Evolutionary conservation across 2,888 invertebrate species (phyloP), one percentile per base, ranked within the genome.

Genomic region (Heliconius hortense): DNA sequence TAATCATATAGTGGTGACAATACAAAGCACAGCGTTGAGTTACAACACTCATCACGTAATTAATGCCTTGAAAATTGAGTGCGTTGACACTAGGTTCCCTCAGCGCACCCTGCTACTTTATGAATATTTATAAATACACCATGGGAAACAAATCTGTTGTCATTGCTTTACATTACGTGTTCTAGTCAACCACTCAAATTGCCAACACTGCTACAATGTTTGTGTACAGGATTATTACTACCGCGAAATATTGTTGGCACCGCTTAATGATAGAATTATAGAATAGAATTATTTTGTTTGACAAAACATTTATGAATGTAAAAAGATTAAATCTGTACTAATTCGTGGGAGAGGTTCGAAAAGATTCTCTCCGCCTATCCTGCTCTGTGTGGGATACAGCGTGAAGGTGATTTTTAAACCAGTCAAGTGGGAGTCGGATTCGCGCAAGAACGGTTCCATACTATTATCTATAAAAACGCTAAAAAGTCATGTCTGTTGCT

Each of bases 141-240:
- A 64, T 63, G n/a, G 24, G 21, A 69, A 76, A 60, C 64, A 72
- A 31, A 48, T 67, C 56, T 74, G 66, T 76, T 77, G 53, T 78
- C 76, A 76, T 78, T 72, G 75, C 75, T 69, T 74, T 77, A 74
- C 72, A 78, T 72, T 74, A 78, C 76, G 78, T 78, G 78, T 78
- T 72, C 72, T 69, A 78, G 76, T 76, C 72, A 74, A 78, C 75
- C 75, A 75, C 75, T 76, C 73, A 76, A 70, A 76, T 69, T 67
- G 60, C 69, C 74, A 76, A 59, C 72, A 78, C 56, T 59, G 66
- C 43, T 59, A 26, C 31, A 43, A 60, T 76, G 74, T 78, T 78
- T 79, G 72, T 72, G 70, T 74, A 76, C 60, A n/a, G 74, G 74
- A 77, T 77, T 79, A 79, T 73, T 75, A 53, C 68, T 66, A 83